Evolutionary conservation across 2,113 vertebrate genomes (phyloP).

Genomic region (Prunella fulvescens): DNA sequence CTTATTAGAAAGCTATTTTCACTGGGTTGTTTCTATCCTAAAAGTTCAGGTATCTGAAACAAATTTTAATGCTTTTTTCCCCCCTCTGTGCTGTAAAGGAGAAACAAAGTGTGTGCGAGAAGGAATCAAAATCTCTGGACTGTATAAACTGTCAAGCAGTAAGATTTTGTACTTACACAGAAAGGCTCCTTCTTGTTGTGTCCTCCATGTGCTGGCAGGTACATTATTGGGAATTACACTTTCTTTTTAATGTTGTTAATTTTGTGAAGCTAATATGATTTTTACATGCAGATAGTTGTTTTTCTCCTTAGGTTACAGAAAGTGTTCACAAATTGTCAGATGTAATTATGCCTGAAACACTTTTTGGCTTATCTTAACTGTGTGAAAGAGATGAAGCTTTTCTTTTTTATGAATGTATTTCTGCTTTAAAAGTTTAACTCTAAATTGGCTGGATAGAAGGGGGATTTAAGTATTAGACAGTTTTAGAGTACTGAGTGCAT

Average conservation of each 20-base stretch:
- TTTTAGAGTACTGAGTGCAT: not conserved
- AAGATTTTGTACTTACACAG: conserved; percentile 76
- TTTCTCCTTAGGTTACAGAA: not conserved
- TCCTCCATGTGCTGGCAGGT: conserved; percentile 79
- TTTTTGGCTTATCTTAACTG: not conserved
- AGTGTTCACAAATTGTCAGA: not conserved
- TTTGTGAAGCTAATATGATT: not conserved
- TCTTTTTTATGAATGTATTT: not conserved
- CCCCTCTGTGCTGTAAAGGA: conserved; percentile 62
- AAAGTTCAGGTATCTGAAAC: not conserved
- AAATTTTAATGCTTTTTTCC: not conserved
- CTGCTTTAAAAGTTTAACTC: not conserved
- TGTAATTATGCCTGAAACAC: not conserved
- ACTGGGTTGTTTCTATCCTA: not conserved
- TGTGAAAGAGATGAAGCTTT: not conserved
- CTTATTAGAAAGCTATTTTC: not conserved
- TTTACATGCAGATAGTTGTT: not conserved
- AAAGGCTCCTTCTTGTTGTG: conserved; percentile 76
- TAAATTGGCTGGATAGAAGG: not conserved
- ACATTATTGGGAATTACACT: not conserved
- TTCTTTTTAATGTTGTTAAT: not conserved
- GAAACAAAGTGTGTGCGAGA: conserved; percentile 67
- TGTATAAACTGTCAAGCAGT: conserved; percentile 66
- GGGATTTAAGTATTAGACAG: not conserved
- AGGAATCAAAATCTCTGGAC: conserved; percentile 72